Conservation (phyloP, 2,888 invertebrate species). For the Chloromyia formosa region DNA sequence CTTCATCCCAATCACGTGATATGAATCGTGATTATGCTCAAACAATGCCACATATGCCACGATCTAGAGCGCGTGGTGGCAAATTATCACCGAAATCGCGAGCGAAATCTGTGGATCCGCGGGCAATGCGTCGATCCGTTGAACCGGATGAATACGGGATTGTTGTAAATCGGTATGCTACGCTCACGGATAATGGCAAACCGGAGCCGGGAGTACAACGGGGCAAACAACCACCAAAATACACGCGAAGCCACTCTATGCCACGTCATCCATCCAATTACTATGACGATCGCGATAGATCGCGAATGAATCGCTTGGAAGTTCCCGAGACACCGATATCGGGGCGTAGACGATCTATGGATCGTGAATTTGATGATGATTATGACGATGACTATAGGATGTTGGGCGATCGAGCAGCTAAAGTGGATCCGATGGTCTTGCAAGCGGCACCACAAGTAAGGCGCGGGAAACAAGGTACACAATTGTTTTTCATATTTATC, state of each 20-base stretch:
- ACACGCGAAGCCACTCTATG: conserved; percentile 51
- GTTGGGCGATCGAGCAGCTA: conserved; percentile 50
- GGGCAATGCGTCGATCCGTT: conserved; percentile 57
- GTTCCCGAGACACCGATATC: conserved; percentile 54
- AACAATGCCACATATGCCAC: conserved; percentile 49
- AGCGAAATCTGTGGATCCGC: conserved; percentile 62
- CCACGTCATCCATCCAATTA: conserved; percentile 54
- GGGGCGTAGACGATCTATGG: conserved; percentile 44
- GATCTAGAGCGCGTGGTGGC: conserved; percentile 51
- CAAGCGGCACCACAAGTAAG: conserved; percentile 17
- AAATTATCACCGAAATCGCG: conserved; percentile 51
- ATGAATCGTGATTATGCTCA: conserved; percentile 47
- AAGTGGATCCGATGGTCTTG: not conserved
- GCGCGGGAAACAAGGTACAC: conserved; percentile 21
- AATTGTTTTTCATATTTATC: not conserved
- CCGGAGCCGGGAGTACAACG: not conserved
- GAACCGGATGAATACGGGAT: conserved; percentile 65
- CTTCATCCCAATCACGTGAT: conserved; percentile 49
- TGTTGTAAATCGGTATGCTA: conserved; percentile 76
- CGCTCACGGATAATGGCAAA: conserved; percentile 62
- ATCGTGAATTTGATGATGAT: conserved; percentile 54
- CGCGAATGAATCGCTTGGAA: conserved; percentile 58
- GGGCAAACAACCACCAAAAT: not conserved
- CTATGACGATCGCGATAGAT: conserved; percentile 14
- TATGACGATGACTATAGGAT: conserved; percentile 57